Evolutionary conservation across 2,113 vertebrate genomes (phyloP), one percentile per base, ranked within the genome.

Genomic region (Cisticola juncidis): DNA sequence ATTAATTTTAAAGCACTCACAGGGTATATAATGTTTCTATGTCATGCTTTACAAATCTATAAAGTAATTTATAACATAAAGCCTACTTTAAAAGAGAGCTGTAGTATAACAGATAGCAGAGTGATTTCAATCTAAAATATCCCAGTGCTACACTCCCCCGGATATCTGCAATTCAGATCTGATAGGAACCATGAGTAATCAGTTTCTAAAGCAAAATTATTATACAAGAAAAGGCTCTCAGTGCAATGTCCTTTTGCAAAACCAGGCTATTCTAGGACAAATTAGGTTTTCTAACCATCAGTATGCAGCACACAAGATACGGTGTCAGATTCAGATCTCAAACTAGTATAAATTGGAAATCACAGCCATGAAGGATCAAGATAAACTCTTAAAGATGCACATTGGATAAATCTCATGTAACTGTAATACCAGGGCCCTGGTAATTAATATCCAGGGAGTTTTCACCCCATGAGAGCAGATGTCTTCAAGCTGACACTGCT

Each of bases 1-100:
- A 97, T 97, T 97, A 97, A 98, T 98, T 97, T 97, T 94, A 97
- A 98, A 96, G 91, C 88, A 95, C 92, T 98, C 97, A 95, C 45
- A 79, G 86, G 68, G 65, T 94, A 91, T 95, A 86, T 97, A 97
- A 97, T 88, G 93, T 97, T 96, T 97, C 89, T 85, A 45, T 96
- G 86, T 81, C 92, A 94, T 93, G 79, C 94, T 96, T 97, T 97
- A 95, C 90, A 97, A 96, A 97, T 92, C 95, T 92, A 71, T 89
- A 73, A 94, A 94, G 92, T 93, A 93, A 90, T 97, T 97, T 95
- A 94, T 95, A 92, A 80, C 31, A 89, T 62, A 95, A 95, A 89
- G 81, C 85, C 89, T 94, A 72, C 90, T 96, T 98, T 57, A 89
- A 88, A 91, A 79, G 91, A 95, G 81, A 94, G 77, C 68, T 93